A percentile compares a stretch with the other conserved stretches of the same genome.
These are phyloP conservation scores for Zoanthus gigantus DNA, from an alignment of 92 coral and sea anemone genomes.

Conservation along the genomic window DNA sequence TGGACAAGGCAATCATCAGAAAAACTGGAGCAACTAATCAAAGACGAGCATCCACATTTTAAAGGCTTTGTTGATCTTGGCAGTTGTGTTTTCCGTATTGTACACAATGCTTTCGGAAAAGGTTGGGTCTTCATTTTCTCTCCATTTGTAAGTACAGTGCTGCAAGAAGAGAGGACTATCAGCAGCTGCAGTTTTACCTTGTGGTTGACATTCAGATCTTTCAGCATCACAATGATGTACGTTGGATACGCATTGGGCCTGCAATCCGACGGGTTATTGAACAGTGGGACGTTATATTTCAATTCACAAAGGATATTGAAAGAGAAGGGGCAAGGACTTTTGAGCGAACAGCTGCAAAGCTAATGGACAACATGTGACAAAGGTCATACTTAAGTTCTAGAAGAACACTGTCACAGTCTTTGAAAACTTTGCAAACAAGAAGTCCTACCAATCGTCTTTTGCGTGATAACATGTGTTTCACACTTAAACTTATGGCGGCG, in stretches of 20 bases:
- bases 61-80: constrained; percentile 61
- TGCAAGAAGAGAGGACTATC: constrained; percentile 57
- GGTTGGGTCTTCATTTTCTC: constrained; percentile 44
- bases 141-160: constrained; percentile 60
- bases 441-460: not conserved
- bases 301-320: not conserved
- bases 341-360: not conserved
- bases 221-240: constrained; percentile 59
- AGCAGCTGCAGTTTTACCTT: constrained; percentile 32
- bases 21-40: constrained; percentile 55
- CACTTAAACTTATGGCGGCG: not conserved
- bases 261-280: constrained; percentile 53
- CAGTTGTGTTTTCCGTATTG: constrained; percentile 54
- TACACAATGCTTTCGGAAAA: constrained; percentile 63
- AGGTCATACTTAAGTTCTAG: not conserved
- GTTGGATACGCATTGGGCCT: constrained; percentile 62
- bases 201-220: constrained; percentile 37
- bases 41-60: constrained; percentile 58
- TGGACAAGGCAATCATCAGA: constrained; percentile 56
- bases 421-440: not conserved
- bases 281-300: constrained; percentile 54
- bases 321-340: not conserved
- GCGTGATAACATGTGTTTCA: not conserved
- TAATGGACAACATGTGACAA: not conserved
- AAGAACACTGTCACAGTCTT: not conserved